Conservation (phyloP, 1,140 invertebrate species). For the Zophobas morio region DNA sequence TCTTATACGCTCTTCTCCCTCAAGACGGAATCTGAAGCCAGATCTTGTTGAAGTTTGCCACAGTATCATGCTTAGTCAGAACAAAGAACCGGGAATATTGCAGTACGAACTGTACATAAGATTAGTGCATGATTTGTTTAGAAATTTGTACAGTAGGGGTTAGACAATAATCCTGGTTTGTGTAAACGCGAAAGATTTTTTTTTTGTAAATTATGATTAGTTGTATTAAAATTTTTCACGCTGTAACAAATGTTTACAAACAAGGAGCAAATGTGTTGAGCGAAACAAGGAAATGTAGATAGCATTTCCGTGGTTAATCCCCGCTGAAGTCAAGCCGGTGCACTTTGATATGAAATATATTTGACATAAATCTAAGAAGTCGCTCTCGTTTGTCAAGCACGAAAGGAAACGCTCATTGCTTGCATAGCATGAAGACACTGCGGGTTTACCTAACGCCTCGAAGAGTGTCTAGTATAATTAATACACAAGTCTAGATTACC, state of each 20-base stretch:
- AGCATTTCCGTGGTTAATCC: slow-evolving; percentile 26
- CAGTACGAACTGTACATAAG: not conserved
- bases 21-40: not conserved
- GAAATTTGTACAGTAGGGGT: too few species aligned
- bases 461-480: slow-evolving; percentile 51
- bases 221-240: too few species aligned
- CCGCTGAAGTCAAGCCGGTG: slow-evolving; percentile 30
- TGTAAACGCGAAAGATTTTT: not conserved
- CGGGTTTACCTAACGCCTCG: slow-evolving; percentile 39
- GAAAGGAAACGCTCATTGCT: slow-evolving; percentile 35
- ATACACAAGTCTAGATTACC: slow-evolving; percentile 52
- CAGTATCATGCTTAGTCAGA: too few species aligned
- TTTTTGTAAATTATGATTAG: too few species aligned
- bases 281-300: slow-evolving; percentile 1
- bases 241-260: not conserved
- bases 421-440: slow-evolving; percentile 37
- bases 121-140: not conserved
- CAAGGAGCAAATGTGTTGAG: slow-evolving; percentile 7
- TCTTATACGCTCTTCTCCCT: not conserved
- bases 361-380: slow-evolving; percentile 39
- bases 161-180: not conserved
- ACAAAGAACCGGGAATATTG: too few species aligned
- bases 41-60: not conserved
- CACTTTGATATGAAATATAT: slow-evolving; percentile 39
- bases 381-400: slow-evolving; percentile 36